Base-by-base conservation (phyloP, 2,888 invertebrate species). In the Papilio elwesi region DNA sequence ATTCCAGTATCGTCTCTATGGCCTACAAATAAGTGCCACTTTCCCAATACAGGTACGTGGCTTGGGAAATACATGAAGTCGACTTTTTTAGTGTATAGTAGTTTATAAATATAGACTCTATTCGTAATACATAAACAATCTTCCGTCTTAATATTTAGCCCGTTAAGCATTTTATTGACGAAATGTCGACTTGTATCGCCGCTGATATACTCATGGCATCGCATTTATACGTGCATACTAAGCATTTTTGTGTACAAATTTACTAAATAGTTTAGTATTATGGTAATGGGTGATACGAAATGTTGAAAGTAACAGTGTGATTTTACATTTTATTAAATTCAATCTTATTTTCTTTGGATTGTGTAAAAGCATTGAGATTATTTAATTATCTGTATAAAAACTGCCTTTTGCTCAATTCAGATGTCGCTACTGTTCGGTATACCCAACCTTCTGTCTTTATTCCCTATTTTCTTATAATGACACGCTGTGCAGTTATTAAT, bases 191-290 rank as follows among this genome's bases (percentile, higher is more conserved):
- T n/a, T 43, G 59, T 59, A n/a, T 8, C 36, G 36, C 57, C 57
- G 38, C 59, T 2, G n/a, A 6, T 15, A n/a, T 59, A 59, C 43
- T 43, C 59, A 43, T 9, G 15, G 52, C 15, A 15, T 52, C n/a
- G 59, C 59, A 59, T 59, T 59, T 59, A 59, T 43, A 43, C 38
- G 38, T 57, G 26, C 38, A n/a, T 59, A n/a, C 38, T 57, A 59
- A 59, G 59, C 59, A 59, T 59, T 59, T 59, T 59, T 59, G 59
- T 62, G 59, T 62, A 62, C 59, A 62, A 62, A 62, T 62, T 43
- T 62, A 59, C 43, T 59, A 15, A 51, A 51, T 43, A 59, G n/a
- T 43, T n/a, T n/a, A 57, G 36, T 57, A n/a, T 8, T 57, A 57
- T 36, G 57, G 2, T 57, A 36, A 36, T 51, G 7, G n/a, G n/a